Percentiles rank a stretch among this genome's conserved stretches.
Evolutionary conservation across 2,888 invertebrate genomes (phyloP).

Genomic region (Horisme vitalbata): DNA sequence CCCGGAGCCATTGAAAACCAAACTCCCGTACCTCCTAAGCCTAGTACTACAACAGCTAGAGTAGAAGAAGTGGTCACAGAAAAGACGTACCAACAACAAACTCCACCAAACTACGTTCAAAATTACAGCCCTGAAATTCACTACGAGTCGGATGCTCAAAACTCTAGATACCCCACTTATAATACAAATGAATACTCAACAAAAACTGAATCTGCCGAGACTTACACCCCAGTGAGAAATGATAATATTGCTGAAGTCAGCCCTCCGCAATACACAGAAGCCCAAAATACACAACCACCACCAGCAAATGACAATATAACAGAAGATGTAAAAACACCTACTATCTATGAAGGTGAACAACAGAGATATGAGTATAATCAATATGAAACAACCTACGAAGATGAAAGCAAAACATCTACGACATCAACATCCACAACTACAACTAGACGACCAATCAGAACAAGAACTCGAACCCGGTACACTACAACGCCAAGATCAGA

Average conservation of each 20-base stretch:
- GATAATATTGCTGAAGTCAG: constrained; percentile 29
- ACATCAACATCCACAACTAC: constrained; percentile 63
- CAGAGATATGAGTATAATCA: constrained; percentile 52
- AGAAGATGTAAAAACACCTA: constrained; percentile 37
- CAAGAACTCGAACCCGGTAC: constrained; percentile 69
- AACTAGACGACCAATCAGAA: constrained; percentile 49
- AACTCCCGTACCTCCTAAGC: constrained; percentile 37
- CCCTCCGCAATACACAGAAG: constrained; percentile 44
- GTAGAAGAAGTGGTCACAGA: constrained; percentile 51
- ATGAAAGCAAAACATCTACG: constrained; percentile 43
- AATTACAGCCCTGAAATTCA: constrained; percentile 71
- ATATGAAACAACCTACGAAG: constrained; percentile 49
- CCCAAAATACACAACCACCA: constrained; percentile 46
- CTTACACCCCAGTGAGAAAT: constrained; percentile 34
- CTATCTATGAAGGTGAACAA: constrained; percentile 26
- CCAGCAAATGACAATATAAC: constrained; percentile 39
- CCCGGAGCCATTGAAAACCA: constrained; percentile 43
- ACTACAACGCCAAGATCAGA: constrained; percentile 66
- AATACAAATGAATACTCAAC: constrained; percentile 54
- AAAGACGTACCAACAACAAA: constrained; percentile 51
- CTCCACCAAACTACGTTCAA: constrained; percentile 60
- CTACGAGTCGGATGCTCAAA: constrained; percentile 59
- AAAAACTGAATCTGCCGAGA: constrained; percentile 47
- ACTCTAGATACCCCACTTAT: constrained; percentile 55
- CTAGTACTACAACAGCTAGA: constrained; percentile 41